Evolutionary conservation across 2,888 invertebrate genomes (phyloP).

Genomic region (Oscheius sp.): DNA sequence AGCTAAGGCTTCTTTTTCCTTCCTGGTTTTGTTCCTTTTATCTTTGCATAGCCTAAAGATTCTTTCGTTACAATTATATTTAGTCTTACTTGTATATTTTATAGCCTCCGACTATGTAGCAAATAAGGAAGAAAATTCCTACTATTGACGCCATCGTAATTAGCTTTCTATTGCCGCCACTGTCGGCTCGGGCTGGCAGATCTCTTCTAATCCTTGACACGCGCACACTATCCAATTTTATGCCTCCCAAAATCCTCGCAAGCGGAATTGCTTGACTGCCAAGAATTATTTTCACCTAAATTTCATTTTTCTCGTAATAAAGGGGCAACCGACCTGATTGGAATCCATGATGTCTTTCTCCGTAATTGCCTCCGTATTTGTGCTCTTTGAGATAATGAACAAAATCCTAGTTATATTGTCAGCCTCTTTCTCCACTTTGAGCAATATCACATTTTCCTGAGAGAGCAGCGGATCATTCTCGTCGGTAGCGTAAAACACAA

Average conservation of each 20-base stretch:
- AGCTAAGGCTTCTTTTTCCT: constrained; percentile 28
- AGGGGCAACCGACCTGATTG: constrained; percentile 37
- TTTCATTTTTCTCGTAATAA: constrained; percentile 9
- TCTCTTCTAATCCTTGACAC: constrained; percentile 39
- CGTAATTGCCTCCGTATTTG: constrained; percentile 27
- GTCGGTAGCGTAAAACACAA: constrained; percentile 58
- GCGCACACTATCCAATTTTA: constrained; percentile 58
- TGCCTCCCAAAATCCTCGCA: constrained; percentile 66
- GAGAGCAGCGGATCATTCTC: constrained; percentile 60
- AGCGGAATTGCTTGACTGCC: constrained; percentile 55
- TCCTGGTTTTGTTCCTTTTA: not conserved
- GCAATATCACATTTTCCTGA: constrained; percentile 65
- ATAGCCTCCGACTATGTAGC: constrained; percentile 54
- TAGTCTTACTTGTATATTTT: constrained; percentile 1
- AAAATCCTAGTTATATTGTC: constrained; percentile 57
- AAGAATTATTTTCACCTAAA: constrained; percentile 62
- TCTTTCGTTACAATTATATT: not conserved
- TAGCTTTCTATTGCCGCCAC: constrained; percentile 43
- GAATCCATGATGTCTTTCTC: constrained; percentile 48
- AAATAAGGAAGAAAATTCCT: constrained; percentile 44
- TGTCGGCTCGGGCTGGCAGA: not conserved
- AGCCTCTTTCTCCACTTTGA: constrained; percentile 55
- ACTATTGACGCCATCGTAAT: constrained; percentile 41
- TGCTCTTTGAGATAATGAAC: constrained; percentile 56
- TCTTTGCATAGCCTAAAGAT: not conserved